Conservation (phyloP, 2,797 vertebrate species). For the Chloroceryle amazona region DNA sequence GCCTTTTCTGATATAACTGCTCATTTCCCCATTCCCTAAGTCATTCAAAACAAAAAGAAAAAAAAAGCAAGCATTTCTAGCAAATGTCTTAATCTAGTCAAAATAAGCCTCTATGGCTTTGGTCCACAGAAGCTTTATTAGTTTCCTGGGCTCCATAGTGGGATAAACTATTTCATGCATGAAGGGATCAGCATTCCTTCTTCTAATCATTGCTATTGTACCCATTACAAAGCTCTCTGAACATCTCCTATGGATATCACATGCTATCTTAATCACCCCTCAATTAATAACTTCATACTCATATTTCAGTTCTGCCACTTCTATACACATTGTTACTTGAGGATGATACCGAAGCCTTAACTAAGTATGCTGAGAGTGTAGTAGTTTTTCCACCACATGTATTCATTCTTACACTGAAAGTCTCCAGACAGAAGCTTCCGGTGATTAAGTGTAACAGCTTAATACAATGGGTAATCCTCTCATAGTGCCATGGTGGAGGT, state of each 20-base stretch:
- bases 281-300: slow-evolving; percentile 42
- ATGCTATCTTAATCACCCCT: slow-evolving; percentile 38
- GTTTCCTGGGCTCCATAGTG: slow-evolving; percentile 32
- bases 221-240: slow-evolving; percentile 41
- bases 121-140: slow-evolving; percentile 40
- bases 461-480: neutral
- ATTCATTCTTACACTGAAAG: neutral
- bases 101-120: slow-evolving; percentile 37
- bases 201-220: slow-evolving; percentile 64
- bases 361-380: neutral
- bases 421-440: neutral
- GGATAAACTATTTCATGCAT: slow-evolving; percentile 70
- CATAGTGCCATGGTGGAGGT: neutral
- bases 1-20: neutral
- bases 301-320: neutral
- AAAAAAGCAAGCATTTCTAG: neutral
- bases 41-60: neutral
- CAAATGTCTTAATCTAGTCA: slow-evolving; percentile 53
- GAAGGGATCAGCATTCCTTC: slow-evolving; percentile 66
- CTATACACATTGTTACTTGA: neutral
- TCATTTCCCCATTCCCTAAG: neutral
- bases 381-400: neutral
- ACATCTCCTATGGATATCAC: slow-evolving; percentile 40
- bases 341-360: neutral
- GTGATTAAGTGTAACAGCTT: neutral